These are phyloP conservation scores for Agrilus biguttatus DNA, from an alignment of 2,888 invertebrate species.

Conservation along the genomic window DNA sequence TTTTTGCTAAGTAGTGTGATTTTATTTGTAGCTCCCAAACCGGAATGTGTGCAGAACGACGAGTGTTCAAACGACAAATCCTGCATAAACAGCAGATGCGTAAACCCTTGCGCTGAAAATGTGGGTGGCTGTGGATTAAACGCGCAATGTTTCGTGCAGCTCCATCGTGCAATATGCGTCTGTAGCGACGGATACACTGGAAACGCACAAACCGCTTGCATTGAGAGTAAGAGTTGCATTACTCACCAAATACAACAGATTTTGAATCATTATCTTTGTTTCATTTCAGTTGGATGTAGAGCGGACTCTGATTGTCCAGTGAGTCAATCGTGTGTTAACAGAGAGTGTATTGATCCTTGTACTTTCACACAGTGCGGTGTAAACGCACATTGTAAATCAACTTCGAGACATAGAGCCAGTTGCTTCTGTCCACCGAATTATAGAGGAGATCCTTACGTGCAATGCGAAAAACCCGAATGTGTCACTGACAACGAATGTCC, in stretches of 20 bases:
- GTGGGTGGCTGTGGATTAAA: constrained; percentile 58
- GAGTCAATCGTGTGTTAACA: constrained; percentile 68
- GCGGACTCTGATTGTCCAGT: constrained; percentile 73
- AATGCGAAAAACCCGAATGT: constrained; percentile 68
- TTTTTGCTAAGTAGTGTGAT: constrained; percentile 11
- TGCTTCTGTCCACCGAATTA: constrained; percentile 66
- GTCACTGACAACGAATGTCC: constrained; percentile 61
- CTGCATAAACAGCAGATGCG: constrained; percentile 61
- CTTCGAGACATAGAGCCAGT: constrained; percentile 60
- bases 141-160: constrained; percentile 62
- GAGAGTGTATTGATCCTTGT: constrained; percentile 69
- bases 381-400: constrained; percentile 64
- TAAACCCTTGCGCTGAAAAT: constrained; percentile 56
- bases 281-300: constrained; percentile 59
- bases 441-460: constrained; percentile 65
- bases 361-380: constrained; percentile 63
- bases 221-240: constrained; percentile 42
- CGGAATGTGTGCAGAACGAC: constrained; percentile 61
- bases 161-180: constrained; percentile 68
- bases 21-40: constrained; percentile 37
- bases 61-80: constrained; percentile 75
- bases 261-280: constrained; percentile 5
- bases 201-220: constrained; percentile 64
- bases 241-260: not conserved
- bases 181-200: constrained; percentile 74